Evolutionary conservation across 1,140 invertebrate species (phyloP).

Genomic region (Bombus superbus): DNA sequence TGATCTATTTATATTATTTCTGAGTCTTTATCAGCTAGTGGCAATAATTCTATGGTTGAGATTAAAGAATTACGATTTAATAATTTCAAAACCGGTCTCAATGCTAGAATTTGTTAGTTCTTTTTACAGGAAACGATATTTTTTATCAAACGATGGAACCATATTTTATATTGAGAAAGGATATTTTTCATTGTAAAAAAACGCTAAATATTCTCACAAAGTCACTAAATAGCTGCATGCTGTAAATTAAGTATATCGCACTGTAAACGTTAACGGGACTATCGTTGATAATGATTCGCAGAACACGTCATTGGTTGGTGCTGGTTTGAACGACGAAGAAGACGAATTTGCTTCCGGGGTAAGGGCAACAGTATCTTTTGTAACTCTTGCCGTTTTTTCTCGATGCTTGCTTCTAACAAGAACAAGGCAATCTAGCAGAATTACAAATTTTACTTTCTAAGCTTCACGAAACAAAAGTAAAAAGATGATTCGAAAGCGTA

Average conservation of each 20-base stretch:
- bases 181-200: neutral
- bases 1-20: too few relatives aligned
- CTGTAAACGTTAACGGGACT: constrained; percentile 50
- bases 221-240: constrained; percentile 29
- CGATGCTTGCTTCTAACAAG: constrained; percentile 34
- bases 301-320: constrained; percentile 68
- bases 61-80: neutral
- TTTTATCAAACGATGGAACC: too few relatives aligned
- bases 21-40: too few relatives aligned
- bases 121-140: neutral
- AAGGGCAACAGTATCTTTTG: constrained; percentile 58
- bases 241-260: constrained; percentile 51
- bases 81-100: neutral
- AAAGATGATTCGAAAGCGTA: neutral
- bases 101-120: neutral
- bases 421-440: neutral
- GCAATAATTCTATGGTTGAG: too few relatives aligned
- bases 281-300: constrained; percentile 68
- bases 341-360: constrained; percentile 79
- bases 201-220: neutral
- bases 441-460: neutral
- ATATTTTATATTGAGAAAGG: neutral
- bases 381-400: neutral
- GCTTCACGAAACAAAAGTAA: neutral
- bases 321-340: constrained; percentile 71